phyloP scores from a whole-genome alignment of 64 coral and sea anemone genomes.

The Trachythela sp. region DNA sequence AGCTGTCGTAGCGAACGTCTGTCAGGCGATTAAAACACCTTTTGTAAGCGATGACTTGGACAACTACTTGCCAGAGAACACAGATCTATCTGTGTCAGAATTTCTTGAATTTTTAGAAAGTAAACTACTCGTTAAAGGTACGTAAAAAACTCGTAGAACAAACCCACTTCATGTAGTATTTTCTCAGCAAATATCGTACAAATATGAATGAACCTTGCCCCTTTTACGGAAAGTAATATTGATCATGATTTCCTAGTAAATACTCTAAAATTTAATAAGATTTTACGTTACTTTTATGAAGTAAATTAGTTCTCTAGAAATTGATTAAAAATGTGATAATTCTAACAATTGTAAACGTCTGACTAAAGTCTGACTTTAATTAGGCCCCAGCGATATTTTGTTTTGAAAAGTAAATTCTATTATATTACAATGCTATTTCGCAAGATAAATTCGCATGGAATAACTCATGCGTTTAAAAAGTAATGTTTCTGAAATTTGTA shows the following conservation, averaged over 20 bases:
- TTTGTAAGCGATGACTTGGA: not conserved
- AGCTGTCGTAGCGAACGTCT: constrained; percentile 53
- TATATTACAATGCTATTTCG: not conserved
- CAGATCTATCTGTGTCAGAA: not conserved
- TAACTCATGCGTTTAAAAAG: not conserved
- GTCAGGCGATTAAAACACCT: constrained; percentile 17
- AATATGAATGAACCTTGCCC: not conserved
- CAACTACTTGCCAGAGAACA: not conserved
- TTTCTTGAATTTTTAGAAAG: constrained; percentile 6
- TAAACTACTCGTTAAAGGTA: not conserved
- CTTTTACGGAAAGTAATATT: not conserved
- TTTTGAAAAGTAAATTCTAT: not conserved
- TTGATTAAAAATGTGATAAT: not conserved
- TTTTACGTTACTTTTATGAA: not conserved
- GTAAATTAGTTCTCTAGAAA: not conserved
- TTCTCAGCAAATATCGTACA: not conserved
- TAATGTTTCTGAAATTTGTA: not conserved
- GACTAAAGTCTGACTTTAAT: not conserved
- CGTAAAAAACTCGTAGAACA: not conserved
- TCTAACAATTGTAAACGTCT: no score
- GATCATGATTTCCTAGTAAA: not conserved
- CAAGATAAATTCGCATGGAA: not conserved
- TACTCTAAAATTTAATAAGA: not conserved
- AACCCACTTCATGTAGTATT: not conserved
- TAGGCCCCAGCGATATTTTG: not conserved